Base-by-base conservation (phyloP, 2,797 vertebrate genomes). In the Parambassis ranga region DNA sequence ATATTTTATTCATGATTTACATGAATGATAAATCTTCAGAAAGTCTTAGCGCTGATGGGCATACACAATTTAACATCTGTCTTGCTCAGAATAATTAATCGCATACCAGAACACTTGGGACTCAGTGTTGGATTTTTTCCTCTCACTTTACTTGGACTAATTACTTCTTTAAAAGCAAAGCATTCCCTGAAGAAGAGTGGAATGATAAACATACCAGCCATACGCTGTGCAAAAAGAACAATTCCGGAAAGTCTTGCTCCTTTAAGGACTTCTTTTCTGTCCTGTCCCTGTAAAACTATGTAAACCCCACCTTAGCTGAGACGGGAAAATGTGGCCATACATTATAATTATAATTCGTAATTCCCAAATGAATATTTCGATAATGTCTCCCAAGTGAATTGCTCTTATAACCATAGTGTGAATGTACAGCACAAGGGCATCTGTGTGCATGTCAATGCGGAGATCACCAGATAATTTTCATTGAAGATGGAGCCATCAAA, bases 1-100 rank as follows among this genome's bases (percentile, higher is more conserved):
- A 91, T 93, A 91, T 92, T 91, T 92, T 91, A 93, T 93, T 93
- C 90, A 92, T 92, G 90, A 91, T 92, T 89, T 91, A 91, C 90
- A 93, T 91, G 81, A 91, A 90, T 91, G 89, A 91, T 92, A 91
- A 91, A 91, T 91, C 91, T 92, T 88, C 80, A 88, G 89, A 92
- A 93, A 91, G 86, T 90, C 87, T 89, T 88, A 77, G 74, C 46
- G 90, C 91, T 93, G 90, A 91, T 92, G 90, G 92, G 91, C 90
- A 92, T 92, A 90, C 91, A 91, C 91, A 91, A 91, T 92, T 92
- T 90, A 91, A 89, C 91, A 92, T 91, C 90, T 93, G 91, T 92
- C 91, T 90, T 89, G 83, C 80, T 90, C 85, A 86, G 91, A 93
- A 90, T 93, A 90, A 89, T 92, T 90, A 90, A 90, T 91, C 68